Percentiles rank a stretch among this genome's conserved stretches.
Evolutionary conservation across 1,140 invertebrate species (phyloP).

Genomic region (Drosophila athabasca): DNA sequence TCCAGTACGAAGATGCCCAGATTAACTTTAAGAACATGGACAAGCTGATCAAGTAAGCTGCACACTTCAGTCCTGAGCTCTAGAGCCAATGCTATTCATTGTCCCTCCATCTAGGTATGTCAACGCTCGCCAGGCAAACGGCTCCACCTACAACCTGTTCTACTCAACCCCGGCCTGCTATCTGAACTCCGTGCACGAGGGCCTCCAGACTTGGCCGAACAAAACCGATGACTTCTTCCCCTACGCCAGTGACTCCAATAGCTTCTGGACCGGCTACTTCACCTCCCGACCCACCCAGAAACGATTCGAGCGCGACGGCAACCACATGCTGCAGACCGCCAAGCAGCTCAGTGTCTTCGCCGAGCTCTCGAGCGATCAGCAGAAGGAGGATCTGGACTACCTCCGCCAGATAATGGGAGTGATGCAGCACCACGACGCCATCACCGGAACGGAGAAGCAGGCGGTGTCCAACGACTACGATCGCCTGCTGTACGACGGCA

Average conservation of each 20-base stretch:
- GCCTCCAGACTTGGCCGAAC: conserved; percentile 87
- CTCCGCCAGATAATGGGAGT: conserved; percentile 88
- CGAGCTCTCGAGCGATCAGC: conserved; percentile 21
- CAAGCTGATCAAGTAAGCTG: conserved; percentile 91
- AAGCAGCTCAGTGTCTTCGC: conserved; percentile 85
- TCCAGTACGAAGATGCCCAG: conserved; percentile 93
- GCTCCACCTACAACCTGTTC: conserved; percentile 85
- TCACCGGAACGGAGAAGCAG: conserved; percentile 95
- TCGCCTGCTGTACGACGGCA: conserved; percentile 64
- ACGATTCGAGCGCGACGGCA: conserved; percentile 90
- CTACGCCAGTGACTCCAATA: conserved; percentile 92
- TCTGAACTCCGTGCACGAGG: conserved; percentile 91
- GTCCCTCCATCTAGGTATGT: conserved; percentile 34
- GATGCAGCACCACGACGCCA: conserved; percentile 96
- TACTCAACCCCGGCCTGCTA: conserved; percentile 95
- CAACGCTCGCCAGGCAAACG: conserved; percentile 86
- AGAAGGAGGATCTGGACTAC: conserved; percentile 73
- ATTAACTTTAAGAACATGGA: conserved; percentile 95
- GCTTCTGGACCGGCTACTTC: conserved; percentile 98
- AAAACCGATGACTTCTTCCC: conserved; percentile 96
- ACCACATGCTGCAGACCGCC: conserved; percentile 90
- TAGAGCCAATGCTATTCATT: background rate
- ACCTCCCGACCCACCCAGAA: conserved; percentile 94
- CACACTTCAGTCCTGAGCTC: fast-evolving
- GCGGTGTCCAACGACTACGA: conserved; percentile 95